Evolutionary conservation across 1,140 invertebrate species (phyloP), one percentile per base, ranked within the genome.

Genomic region (Anastrepha obliqua): DNA sequence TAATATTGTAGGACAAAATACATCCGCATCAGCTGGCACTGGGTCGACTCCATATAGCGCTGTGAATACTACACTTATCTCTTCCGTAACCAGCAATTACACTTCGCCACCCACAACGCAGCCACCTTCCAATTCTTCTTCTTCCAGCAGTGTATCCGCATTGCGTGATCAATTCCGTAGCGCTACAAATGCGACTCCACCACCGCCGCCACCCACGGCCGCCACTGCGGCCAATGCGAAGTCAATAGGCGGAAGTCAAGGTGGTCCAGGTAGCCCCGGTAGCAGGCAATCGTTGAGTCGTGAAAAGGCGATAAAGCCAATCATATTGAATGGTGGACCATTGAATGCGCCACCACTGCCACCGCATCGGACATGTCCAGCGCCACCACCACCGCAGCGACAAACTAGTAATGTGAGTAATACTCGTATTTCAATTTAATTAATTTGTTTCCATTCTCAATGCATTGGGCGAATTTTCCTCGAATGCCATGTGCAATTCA

Each of bases 341-440:
- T 88, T 92, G 9, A 91, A 91, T 89, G 91, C 91, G 15, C 93
- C 92, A 81, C 90, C 90, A 42, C 88, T 91, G 87, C 93, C 93
- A 11, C 93, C 93, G 17, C 93, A 93, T 88, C 90, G 93, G 78
- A 91, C 87, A 59, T 92, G 92, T 87, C 92, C 92, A 51, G 91
- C 92, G 39, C 92, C 92, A 20, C 92, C 92, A 44, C 92, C 92
- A 17, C 92, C 92, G 39, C 91, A 91, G 86, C 89, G 92, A 39
- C 92, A 93, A 85, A 90, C 92, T 11, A 92, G 90, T 89, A 93
- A 90, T 90, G 92, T 93, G 89, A 93, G 92, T 93, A 20, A 6
- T 7, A 55, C 44, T 8, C 42, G 39, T 44, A 17, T 42, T 70
- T 5, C 67, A 47, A 11, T 70, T 7, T 17, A 47, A 2, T 44